Conservation (phyloP, 2,113 vertebrate species). For the Clarias magur region DNA sequence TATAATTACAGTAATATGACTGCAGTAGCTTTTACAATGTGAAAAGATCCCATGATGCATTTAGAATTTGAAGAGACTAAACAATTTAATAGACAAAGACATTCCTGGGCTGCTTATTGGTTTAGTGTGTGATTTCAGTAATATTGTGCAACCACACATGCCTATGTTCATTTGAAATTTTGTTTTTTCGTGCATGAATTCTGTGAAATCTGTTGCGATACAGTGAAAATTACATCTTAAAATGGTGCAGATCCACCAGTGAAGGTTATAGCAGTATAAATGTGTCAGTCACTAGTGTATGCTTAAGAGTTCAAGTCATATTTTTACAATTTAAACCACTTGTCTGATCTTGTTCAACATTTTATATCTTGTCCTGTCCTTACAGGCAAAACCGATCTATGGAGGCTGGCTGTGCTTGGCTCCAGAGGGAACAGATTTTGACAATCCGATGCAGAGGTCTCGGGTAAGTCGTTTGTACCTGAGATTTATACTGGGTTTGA, state of each 20-base stretch:
- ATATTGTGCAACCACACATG: not conserved
- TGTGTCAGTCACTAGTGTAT: not conserved
- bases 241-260: not conserved
- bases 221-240: not conserved
- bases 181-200: not conserved
- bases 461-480: slow-evolving; percentile 66
- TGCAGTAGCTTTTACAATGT: not conserved
- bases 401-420: slow-evolving; percentile 83
- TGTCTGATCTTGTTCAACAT: slow-evolving; percentile 8
- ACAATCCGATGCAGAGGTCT: slow-evolving; percentile 82
- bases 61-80: not conserved
- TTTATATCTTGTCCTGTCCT: slow-evolving; percentile 47
- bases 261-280: not conserved
- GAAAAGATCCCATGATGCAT: not conserved
- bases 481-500: not conserved
- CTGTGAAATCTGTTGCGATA: not conserved
- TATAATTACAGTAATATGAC: not conserved
- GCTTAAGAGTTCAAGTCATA: too few relatives aligned
- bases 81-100: not conserved
- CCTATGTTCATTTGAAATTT: not conserved
- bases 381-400: slow-evolving; percentile 82
- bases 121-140: too few relatives aligned
- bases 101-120: not conserved
- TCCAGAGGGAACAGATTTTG: slow-evolving; percentile 82
- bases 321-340: slow-evolving; percentile 46